Conservation (phyloP, 23 tunicate genomes). For the Halocynthia aurantium region DNA sequence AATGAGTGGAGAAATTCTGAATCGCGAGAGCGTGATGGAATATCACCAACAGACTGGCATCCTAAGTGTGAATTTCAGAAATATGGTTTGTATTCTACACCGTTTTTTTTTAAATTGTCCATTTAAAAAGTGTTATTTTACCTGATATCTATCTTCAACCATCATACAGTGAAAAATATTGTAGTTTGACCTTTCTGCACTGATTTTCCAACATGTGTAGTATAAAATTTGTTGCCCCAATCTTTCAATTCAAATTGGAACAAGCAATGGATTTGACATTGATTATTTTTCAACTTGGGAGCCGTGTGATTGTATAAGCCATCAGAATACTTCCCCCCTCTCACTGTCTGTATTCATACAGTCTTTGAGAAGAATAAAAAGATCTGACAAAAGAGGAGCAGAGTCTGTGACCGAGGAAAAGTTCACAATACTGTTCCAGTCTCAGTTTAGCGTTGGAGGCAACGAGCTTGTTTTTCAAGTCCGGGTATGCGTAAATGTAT, state of each 20-base stretch:
- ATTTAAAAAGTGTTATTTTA: too few relatives aligned
- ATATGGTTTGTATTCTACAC: slow-evolving; percentile 58
- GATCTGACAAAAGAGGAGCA: slow-evolving; percentile 96
- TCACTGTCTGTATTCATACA: neutral
- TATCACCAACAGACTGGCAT: slow-evolving; percentile 95
- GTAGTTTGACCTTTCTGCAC: too few relatives aligned
- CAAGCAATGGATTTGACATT: too few relatives aligned
- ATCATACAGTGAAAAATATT: too few relatives aligned
- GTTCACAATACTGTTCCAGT: slow-evolving; percentile 89
- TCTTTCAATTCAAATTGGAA: too few relatives aligned
- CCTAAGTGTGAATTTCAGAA: slow-evolving; percentile 89
- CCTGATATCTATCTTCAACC: too few relatives aligned
- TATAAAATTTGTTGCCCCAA: too few relatives aligned
- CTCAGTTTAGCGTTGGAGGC: slow-evolving; percentile 91
- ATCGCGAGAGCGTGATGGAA: slow-evolving; percentile 91
- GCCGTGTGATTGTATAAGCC: too few relatives aligned
- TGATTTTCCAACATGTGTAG: too few relatives aligned
- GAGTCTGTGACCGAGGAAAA: slow-evolving; percentile 96
- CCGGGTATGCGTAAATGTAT: slow-evolving; percentile 36
- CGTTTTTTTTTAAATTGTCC: too few relatives aligned
- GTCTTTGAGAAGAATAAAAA: slow-evolving; percentile 92
- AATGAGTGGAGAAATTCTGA: slow-evolving; percentile 92
- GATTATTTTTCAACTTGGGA: too few relatives aligned
- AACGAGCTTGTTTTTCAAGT: slow-evolving; percentile 93
- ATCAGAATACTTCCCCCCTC: neutral